Base-by-base conservation (phyloP, 1,140 invertebrate genomes). In the Drosophila subpulchrella region DNA sequence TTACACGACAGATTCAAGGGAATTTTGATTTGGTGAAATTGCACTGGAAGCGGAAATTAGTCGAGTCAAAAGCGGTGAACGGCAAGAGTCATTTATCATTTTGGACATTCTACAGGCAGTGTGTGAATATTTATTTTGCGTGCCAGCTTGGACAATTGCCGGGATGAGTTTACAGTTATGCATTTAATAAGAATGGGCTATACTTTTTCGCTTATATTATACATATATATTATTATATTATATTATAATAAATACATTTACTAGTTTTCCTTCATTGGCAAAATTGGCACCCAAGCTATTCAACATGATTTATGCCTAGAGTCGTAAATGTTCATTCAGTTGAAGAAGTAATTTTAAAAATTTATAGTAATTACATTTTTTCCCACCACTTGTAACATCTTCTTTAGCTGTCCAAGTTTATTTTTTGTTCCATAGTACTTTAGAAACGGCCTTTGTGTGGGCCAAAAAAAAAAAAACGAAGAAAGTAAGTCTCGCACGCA, bases 21-120 rank as follows among this genome's bases (percentile, higher is more conserved):
- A 88, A 89, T 83, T 77, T 83, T 74, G 63, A 83, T 74, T 80
- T 89, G 71, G 79, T 63, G 67, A 83, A 86, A 86, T 88, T 86
- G 65, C 61, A 75, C 61, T 60, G 50, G 66, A 76, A 70, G 81
- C 67, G 84, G 76, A 86, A 86, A 86, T 83, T 76, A 89, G 75
- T 42, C 59, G 71, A 73, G 76, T 71, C 75, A 63, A 67, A 55
- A 48, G 24, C 38, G 47, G 65, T 51, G 12, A 36, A 27, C 34
- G 65, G 44, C 51, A 42, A 72, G 71, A 72, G 65, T 71, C 68
- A 86, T 86, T 89, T 86, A 88, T 86, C 75, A 86, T 70, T 65
- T 77, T 27, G 36, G 67, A 72, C 68, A 72, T 24, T 48, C 59
- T 56, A 15, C 32, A 32, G 42, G 12, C 17, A 39, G 67, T 68